Percentiles rank a stretch among this genome's conserved stretches.
These are phyloP conservation scores for Ramazzottius varieornatus DNA, from an alignment of 2,888 invertebrate genomes.

Conservation along the genomic window DNA sequence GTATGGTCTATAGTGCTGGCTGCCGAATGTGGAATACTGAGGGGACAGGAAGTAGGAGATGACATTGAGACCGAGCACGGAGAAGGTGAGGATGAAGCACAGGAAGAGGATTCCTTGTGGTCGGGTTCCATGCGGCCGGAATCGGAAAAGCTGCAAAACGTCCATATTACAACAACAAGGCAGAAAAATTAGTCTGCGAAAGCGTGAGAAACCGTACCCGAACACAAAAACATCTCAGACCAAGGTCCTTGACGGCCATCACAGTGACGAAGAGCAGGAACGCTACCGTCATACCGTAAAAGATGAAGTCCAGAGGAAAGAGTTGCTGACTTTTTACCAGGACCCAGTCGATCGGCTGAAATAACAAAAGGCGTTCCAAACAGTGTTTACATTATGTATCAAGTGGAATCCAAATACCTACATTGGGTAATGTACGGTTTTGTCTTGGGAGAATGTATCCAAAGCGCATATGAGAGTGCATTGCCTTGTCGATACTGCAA, in stretches of 20 bases:
- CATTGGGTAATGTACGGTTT: conserved; percentile 22
- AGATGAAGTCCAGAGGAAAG: conserved; percentile 24
- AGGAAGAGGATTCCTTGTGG: conserved; percentile 24
- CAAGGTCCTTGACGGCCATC: conserved; percentile 21
- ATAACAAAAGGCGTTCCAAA: background rate
- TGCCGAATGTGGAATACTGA: conserved; percentile 24
- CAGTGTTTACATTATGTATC: conserved; percentile 18
- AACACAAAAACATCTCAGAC: conserved; percentile 23
- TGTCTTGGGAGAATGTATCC: conserved; percentile 22
- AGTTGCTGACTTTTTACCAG: conserved; percentile 13
- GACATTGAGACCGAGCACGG: conserved; percentile 23
- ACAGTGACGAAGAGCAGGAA: conserved; percentile 23
- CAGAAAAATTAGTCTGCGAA: no score
- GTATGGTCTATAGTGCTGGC: conserved; percentile 18
- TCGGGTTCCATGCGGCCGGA: conserved; percentile 19
- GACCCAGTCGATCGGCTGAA: background rate
- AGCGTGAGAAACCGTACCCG: conserved; percentile 14
- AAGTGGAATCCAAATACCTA: conserved; percentile 20
- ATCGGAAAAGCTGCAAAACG: conserved; percentile 21
- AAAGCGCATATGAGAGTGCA: conserved; percentile 21
- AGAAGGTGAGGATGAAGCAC: conserved; percentile 22
- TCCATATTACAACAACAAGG: no score
- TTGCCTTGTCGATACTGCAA: conserved; percentile 23
- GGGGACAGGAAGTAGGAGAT: conserved; percentile 23
- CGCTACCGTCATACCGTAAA: conserved; percentile 19